phyloP scores from a whole-genome alignment of 2,797 vertebrate species.

The Vireo griseus region DNA sequence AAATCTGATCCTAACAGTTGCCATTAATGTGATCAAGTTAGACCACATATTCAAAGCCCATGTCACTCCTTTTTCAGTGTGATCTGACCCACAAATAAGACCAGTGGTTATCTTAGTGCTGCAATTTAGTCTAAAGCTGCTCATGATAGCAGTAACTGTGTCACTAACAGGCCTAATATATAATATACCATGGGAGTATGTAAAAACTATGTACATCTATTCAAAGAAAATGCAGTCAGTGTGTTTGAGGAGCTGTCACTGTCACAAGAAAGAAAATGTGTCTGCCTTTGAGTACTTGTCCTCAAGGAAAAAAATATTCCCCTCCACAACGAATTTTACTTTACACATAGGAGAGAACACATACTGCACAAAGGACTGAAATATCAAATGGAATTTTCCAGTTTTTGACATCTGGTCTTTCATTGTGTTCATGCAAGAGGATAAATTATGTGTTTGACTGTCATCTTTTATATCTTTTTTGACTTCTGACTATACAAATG shows the following conservation, averaged over 20 bases:
- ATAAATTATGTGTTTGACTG: background rate
- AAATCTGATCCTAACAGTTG: background rate
- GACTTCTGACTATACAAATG: background rate
- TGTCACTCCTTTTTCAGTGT: background rate
- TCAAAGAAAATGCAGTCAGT: background rate
- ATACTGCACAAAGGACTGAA: background rate
- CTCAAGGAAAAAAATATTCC: background rate
- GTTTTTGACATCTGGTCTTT: background rate
- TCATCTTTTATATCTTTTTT: background rate
- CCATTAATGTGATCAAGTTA: background rate
- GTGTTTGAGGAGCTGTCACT: background rate
- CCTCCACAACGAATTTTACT: background rate
- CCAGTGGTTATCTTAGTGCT: background rate
- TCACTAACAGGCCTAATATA: background rate
- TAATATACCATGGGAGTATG: background rate
- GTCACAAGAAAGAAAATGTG: background rate
- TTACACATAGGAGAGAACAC: background rate
- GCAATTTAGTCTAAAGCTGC: background rate
- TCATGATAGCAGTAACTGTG: background rate
- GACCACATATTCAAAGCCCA: background rate
- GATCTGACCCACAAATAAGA: background rate
- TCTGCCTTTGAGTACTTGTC: background rate
- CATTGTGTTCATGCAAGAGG: background rate
- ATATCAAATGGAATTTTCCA: background rate
- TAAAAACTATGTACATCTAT: background rate